phyloP scores from a whole-genome alignment of 2,113 vertebrate species.

The Neolamprologus sp. region DNA sequence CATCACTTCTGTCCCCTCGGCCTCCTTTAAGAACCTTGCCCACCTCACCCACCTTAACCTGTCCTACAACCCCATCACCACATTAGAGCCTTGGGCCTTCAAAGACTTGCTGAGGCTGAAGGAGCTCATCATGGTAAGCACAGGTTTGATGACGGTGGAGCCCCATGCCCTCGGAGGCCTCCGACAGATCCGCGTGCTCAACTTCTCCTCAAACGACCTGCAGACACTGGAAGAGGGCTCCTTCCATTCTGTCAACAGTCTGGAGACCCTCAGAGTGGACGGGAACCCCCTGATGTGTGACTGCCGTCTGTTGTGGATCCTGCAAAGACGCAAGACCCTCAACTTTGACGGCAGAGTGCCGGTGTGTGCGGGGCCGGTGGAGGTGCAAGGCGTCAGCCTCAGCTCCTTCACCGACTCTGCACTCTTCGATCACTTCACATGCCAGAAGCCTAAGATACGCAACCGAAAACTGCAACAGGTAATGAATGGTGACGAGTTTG shows the following conservation, averaged over 20 bases:
- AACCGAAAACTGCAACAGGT: slow-evolving; percentile 88
- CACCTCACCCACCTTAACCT: slow-evolving; percentile 90
- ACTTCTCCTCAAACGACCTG: slow-evolving; percentile 89
- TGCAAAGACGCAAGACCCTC: slow-evolving; percentile 90
- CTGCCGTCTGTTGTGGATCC: slow-evolving; percentile 96
- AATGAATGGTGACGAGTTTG: background rate
- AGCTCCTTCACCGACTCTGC: slow-evolving; percentile 85
- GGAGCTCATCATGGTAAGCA: slow-evolving; percentile 90
- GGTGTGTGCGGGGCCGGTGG: slow-evolving; percentile 83
- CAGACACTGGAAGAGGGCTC: slow-evolving; percentile 89
- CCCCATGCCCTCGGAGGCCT: slow-evolving; percentile 84
- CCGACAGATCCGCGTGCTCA: slow-evolving; percentile 91
- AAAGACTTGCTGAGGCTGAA: slow-evolving; percentile 88
- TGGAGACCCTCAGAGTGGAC: slow-evolving; percentile 92
- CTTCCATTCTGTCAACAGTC: slow-evolving; percentile 92
- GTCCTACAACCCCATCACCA: slow-evolving; percentile 91
- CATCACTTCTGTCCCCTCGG: slow-evolving; percentile 83
- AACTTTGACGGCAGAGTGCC: slow-evolving; percentile 92
- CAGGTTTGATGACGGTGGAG: slow-evolving; percentile 81
- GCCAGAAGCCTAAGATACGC: slow-evolving; percentile 91
- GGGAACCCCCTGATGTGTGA: slow-evolving; percentile 93
- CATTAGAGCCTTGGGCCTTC: slow-evolving; percentile 87
- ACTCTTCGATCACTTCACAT: slow-evolving; percentile 94
- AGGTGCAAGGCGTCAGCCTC: slow-evolving; percentile 86
- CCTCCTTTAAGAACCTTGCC: slow-evolving; percentile 84